Percentiles rank a stretch among this genome's conserved stretches.
Evolutionary conservation across 2,113 vertebrate species (phyloP).

Genomic region (Hippocampus zosterae): DNA sequence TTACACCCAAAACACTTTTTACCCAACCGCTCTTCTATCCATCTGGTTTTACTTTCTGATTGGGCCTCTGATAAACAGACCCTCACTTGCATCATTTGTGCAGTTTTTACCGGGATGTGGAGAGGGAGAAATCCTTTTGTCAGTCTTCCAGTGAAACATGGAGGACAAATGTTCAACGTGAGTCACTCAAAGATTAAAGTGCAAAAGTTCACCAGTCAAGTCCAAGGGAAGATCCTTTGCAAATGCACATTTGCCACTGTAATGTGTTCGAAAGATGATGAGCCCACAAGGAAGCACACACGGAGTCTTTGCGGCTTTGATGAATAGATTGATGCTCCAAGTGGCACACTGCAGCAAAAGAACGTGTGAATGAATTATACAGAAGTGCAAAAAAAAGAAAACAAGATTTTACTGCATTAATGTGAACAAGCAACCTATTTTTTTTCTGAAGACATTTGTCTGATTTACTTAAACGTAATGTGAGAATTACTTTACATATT

Average conservation of each 20-base stretch:
- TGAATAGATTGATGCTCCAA: conserved; percentile 15
- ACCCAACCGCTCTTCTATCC: background rate
- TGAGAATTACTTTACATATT: background rate
- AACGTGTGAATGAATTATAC: background rate
- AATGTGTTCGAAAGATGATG: conserved; percentile 6
- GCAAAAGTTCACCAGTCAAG: background rate
- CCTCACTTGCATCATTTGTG: background rate
- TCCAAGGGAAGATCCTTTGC: conserved; percentile 11
- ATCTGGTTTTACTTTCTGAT: background rate
- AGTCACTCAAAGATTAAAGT: background rate
- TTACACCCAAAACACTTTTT: conserved; percentile 9
- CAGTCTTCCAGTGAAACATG: background rate
- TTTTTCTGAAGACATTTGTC: background rate
- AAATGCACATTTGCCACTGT: conserved; percentile 4
- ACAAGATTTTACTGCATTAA: background rate
- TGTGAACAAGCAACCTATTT: background rate
- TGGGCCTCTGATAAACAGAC: background rate
- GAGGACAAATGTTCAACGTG: background rate
- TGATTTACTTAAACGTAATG: background rate
- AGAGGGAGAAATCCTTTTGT: background rate
- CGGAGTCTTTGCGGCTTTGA: conserved; percentile 3
- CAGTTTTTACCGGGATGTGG: no score
- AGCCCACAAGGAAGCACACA: conserved; percentile 11
- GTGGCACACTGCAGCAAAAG: conserved; percentile 27
- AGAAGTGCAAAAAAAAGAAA: background rate